These are phyloP conservation scores for Drosophila incognita DNA, from an alignment of 2,888 invertebrate species.

Conservation along the genomic window DNA sequence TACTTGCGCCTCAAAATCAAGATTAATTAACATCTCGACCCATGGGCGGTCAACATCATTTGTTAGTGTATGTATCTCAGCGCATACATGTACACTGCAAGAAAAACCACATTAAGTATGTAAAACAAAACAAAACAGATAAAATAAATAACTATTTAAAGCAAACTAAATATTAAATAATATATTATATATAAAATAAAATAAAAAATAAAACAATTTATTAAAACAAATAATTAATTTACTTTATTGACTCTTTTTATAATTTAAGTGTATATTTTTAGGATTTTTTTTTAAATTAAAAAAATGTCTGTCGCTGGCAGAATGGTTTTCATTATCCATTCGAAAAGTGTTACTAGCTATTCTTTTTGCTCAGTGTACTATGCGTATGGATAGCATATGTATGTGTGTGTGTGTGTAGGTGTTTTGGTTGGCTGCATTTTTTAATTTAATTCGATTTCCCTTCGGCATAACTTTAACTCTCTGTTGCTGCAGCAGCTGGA, in stretches of 20 bases:
- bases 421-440: conserved; percentile 33
- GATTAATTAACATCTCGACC: conserved; percentile 77
- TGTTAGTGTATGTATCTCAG: conserved; percentile 49
- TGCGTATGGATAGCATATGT: neutral
- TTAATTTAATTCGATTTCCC: conserved; percentile 60
- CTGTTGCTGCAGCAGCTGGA: neutral
- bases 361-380: neutral
- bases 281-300: neutral
- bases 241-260: neutral
- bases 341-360: neutral
- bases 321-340: neutral
- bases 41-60: conserved; percentile 80
- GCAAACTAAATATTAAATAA: neutral
- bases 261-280: neutral
- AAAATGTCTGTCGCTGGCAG: neutral
- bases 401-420: neutral
- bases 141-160: neutral
- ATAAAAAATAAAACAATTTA: neutral
- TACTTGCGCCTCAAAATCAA: conserved; percentile 62
- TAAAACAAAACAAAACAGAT: no score
- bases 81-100: neutral
- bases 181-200: neutral
- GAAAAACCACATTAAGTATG: neutral
- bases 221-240: neutral
- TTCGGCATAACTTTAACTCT: conserved; percentile 23